Base-by-base conservation (phyloP, 2,888 invertebrate genomes). In the Sisyra terminalis region DNA sequence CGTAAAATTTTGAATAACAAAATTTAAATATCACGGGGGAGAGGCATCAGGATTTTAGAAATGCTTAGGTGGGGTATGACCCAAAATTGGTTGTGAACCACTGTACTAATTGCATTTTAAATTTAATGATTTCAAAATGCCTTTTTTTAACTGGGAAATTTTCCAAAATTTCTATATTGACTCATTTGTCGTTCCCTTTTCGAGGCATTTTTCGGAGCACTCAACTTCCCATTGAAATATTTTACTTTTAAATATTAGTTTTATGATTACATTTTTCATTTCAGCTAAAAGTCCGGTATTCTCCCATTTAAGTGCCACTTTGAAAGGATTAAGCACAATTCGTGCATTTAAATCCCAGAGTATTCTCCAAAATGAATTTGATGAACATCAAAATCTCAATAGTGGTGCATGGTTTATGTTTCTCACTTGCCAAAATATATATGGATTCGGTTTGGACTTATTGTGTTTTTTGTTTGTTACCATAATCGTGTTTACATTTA, bases 221-320 rank as follows among this genome's bases (percentile, higher is more conserved):
- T n/a, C n/a, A n/a, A n/a, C n/a, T n/a, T 46, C 70, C 71, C 0
- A 66, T 70, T 29, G 55, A 67, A 0, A 6, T 13, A 30, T 13
- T 16, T n/a, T n/a, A n/a, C n/a, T n/a, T n/a, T n/a, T n/a, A n/a
- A n/a, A n/a, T n/a, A n/a, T n/a, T 39, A 24, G 9, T 13, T 15
- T 44, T 34, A 17, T 38, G 34, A 31, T 8, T 41, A 29, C 17
- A 17, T 15, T 29, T 42, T 13, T 36, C 43, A 45, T 41, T 43
- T 42, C 64, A 87, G 87, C 83, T 50, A 72, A 85, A 44, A 85
- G 86, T 53, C 89, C 89, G 1, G 80, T 89, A 0, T 88, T 85
- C 57, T 74, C 82, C 1, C 87, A 88, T 57, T 63, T 89, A 30
- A 83, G 78, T 53, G 78, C 85, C 7, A 78, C 83, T 1, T 65